phyloP scores from a whole-genome alignment of 37 sponge, comb jelly and placozoan genomes.

The Eunapius fragilis region DNA sequence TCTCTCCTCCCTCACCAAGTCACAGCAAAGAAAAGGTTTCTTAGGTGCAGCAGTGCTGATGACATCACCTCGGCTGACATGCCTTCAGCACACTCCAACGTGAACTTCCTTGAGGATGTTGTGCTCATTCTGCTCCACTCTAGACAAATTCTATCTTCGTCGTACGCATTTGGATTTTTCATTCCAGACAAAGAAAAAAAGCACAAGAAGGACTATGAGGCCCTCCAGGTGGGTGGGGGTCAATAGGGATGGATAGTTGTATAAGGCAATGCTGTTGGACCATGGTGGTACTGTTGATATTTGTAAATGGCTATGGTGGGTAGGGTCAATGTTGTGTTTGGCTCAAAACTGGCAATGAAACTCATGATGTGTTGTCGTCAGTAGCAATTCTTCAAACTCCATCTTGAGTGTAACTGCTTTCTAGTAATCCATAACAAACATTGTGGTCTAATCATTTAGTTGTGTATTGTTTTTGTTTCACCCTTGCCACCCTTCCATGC shows the following conservation, averaged over 20 bases:
- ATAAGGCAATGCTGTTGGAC: too few relatives aligned
- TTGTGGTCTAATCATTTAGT: too few relatives aligned
- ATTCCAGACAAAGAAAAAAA: conserved; percentile 3
- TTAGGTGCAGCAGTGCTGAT: background rate
- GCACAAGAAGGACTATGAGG: conserved; percentile 27
- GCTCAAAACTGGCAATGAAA: too few relatives aligned
- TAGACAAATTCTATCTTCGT: conserved; percentile 59
- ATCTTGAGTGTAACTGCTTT: too few relatives aligned
- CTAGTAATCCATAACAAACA: too few relatives aligned
- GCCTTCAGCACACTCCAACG: background rate
- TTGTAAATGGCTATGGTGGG: too few relatives aligned
- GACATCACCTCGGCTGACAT: background rate
- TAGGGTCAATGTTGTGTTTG: too few relatives aligned
- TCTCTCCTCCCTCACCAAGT: background rate
- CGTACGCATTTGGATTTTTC: conserved; percentile 73
- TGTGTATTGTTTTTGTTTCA: background rate
- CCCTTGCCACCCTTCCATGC: background rate
- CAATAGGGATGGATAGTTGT: too few relatives aligned
- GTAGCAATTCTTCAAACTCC: too few relatives aligned
- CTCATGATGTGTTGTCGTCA: too few relatives aligned
- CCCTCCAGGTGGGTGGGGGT: conserved; percentile 20
- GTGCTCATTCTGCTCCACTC: conserved; percentile 53
- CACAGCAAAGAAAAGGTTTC: background rate
- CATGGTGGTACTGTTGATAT: too few relatives aligned
- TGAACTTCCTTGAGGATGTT: conserved; percentile 64